phyloP scores from a whole-genome alignment of 2,113 vertebrate genomes.

The Pimephales promelas region DNA sequence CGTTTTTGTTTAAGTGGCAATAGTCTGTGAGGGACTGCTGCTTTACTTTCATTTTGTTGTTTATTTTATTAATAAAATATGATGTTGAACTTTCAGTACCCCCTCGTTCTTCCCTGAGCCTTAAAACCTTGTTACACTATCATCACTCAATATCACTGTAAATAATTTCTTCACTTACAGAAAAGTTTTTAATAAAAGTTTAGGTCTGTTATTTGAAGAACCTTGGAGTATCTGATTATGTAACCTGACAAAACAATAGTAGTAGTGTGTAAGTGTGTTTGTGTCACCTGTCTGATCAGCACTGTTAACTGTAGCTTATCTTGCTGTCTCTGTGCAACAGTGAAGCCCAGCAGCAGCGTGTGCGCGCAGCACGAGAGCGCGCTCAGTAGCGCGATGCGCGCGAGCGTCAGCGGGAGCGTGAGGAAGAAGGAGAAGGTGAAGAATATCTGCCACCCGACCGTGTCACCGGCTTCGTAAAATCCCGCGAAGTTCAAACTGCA shows the following conservation, averaged over 20 bases:
- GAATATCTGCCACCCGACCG: slow-evolving; percentile 92
- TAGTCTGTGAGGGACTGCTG: too few species aligned
- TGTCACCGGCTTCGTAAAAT: slow-evolving; percentile 82
- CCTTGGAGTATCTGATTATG: neutral
- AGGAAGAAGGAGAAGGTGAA: slow-evolving; percentile 91
- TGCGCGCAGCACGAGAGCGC: slow-evolving; percentile 82
- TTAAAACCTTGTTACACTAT: too few species aligned
- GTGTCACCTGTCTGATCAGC: slow-evolving; percentile 84
- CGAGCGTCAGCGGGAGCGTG: slow-evolving; percentile 85
- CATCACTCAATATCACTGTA: neutral
- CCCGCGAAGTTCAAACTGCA: slow-evolving; percentile 80
- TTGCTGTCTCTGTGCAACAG: slow-evolving; percentile 79
- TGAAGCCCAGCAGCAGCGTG: slow-evolving; percentile 83
- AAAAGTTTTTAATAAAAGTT: neutral
- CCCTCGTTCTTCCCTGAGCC: too few species aligned
- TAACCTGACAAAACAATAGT: neutral
- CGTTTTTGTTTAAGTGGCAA: too few species aligned
- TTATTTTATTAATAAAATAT: too few species aligned
- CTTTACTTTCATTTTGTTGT: too few species aligned
- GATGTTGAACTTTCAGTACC: too few species aligned
- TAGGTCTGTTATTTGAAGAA: neutral
- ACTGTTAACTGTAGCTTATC: slow-evolving; percentile 67
- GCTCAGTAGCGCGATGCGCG: slow-evolving; percentile 81
- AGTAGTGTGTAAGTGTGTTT: neutral
- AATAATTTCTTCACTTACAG: neutral